Evolutionary conservation across 2,797 vertebrate species (phyloP), one percentile per base, ranked within the genome.

Genomic region (Arrhamphus sclerolepis): DNA sequence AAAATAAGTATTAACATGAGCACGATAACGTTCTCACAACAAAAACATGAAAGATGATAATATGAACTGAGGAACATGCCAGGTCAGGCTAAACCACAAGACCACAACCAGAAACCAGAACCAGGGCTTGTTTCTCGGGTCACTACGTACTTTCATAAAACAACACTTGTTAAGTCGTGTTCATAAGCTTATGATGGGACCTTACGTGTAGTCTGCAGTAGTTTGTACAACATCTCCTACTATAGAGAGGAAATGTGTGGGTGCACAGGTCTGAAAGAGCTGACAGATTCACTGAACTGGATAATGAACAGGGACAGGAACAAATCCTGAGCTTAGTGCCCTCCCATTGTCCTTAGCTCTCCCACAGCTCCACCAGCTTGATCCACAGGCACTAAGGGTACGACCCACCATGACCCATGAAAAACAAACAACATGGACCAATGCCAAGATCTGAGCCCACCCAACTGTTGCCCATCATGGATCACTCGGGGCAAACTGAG

Each of bases 271-370:
- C 57, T 56, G 50, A 20, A 40, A 21, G 42, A 59, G 53, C 21
- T 49, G 54, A 56, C 66, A 57, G 44, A 73, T 66, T 84, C 77
- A 81, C 18, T 79, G 79, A 81, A 71, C 77, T 81, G 78, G 26
- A 75, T 81, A 77, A 81, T 44, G 40, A 81, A 70, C 70, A 77
- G 58, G 66, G 83, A 86, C 85, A 80, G 67, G 72, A 38, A 67
- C 70, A 82, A 82, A 87, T 81, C 82, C 80, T 69, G 63, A 61
- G 68, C 64, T 78, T 66, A 81, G 52, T 66, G 75, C 81, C 46
- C 18, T 54, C 47, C 65, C 46, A 76, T 82, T 86, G 85, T 85
- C 46, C 63, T 28, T 49, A 75, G 48, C 62, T 63, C 76, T 84
- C 79, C 77, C 78, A 81, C 64, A 75, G 72, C 67, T 62, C 50